Evolutionary conservation across 2,888 invertebrate genomes (phyloP).

Genomic region (Prenolepis imparis): DNA sequence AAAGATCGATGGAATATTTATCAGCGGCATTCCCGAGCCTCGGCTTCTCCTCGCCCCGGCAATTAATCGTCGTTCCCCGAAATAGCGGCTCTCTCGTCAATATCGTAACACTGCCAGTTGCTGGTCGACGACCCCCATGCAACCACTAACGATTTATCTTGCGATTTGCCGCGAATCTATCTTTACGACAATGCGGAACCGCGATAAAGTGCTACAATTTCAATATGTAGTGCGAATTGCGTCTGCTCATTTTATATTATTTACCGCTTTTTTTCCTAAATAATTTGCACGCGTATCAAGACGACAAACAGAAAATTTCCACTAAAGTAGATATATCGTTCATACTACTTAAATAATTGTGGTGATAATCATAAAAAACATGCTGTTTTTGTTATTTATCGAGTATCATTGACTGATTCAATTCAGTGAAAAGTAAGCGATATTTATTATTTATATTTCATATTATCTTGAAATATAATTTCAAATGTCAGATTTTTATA

Average conservation of each 20-base stretch:
- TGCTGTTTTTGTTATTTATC: background rate
- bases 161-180: background rate
- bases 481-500: background rate
- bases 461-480: conserved; percentile 13
- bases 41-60: conserved; percentile 32
- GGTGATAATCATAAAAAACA: background rate
- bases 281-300: background rate
- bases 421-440: background rate
- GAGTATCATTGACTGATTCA: background rate
- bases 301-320: background rate
- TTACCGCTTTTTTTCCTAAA: background rate
- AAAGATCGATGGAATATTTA: conserved; percentile 64
- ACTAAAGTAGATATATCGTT: background rate
- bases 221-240: background rate
- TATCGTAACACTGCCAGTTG: conserved; percentile 67
- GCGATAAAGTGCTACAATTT: background rate
- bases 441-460: background rate
- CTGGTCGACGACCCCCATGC: conserved; percentile 65
- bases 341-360: background rate
- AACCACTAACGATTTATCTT: conserved; percentile 47
- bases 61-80: conserved; percentile 67
- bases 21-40: conserved; percentile 42
- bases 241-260: background rate
- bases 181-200: conserved; percentile 23
- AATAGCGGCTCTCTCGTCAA: conserved; percentile 72